These are phyloP conservation scores for Zaprionus camerounensis DNA, from an alignment of 1,140 invertebrate genomes.

Conservation along the genomic window DNA sequence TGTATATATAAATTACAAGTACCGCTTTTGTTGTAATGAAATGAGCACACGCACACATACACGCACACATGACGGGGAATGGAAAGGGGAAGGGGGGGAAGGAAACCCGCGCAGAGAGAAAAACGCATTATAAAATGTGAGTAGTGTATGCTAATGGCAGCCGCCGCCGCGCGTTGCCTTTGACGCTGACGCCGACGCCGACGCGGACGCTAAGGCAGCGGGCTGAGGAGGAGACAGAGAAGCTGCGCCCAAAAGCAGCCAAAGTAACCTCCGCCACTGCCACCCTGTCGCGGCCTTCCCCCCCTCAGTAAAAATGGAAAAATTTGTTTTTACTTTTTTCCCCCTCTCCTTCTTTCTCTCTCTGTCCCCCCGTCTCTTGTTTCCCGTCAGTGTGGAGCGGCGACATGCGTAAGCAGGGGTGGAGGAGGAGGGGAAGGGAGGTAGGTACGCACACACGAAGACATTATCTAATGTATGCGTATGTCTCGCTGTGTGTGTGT, in stretches of 20 bases:
- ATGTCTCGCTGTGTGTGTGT: constrained; percentile 35
- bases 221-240: background rate
- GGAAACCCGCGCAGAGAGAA: constrained; percentile 47
- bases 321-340: constrained; percentile 63
- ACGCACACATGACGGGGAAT: background rate
- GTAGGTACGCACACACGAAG: constrained; percentile 1
- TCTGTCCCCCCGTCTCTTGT: background rate
- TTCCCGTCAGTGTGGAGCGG: constrained; percentile 15
- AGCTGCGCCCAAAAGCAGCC: constrained; percentile 12
- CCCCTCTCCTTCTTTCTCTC: background rate
- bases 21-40: constrained; percentile 74
- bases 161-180: constrained; percentile 58
- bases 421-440: too few species aligned
- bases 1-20: constrained; percentile 45
- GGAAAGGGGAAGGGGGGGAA: background rate
- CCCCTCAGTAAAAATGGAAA: constrained; percentile 71
- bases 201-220: background rate
- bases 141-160: constrained; percentile 82
- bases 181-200: constrained; percentile 33
- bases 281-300: background rate
- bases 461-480: constrained; percentile 44
- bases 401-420: constrained; percentile 15
- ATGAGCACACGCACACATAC: constrained; percentile 60
- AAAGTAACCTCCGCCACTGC: background rate
- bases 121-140: constrained; percentile 76